A percentile compares a stretch with the other conserved stretches of the same genome.
phyloP scores from a whole-genome alignment of 2,113 vertebrate genomes.

The Halichoerus grypus region DNA sequence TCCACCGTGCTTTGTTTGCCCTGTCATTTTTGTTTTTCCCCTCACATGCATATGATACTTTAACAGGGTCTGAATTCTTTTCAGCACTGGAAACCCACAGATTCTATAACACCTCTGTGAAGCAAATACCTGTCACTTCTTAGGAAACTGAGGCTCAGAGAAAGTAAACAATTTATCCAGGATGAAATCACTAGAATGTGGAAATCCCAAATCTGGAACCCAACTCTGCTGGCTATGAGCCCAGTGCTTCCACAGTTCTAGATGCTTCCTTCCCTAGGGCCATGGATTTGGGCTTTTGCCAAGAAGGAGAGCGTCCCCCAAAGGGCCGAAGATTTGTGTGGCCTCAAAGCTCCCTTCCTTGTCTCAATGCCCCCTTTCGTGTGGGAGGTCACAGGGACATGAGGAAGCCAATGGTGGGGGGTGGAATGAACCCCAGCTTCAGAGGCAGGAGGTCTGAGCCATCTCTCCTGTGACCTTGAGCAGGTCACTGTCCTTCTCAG shows the following conservation, averaged over 20 bases:
- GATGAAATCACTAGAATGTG: not conserved
- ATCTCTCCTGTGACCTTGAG: not conserved
- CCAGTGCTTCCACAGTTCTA: not conserved
- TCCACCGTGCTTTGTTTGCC: not conserved
- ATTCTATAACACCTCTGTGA: not conserved
- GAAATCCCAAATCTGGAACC: not conserved
- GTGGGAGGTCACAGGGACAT: not conserved
- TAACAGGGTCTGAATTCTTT: not conserved
- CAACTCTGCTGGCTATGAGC: not conserved
- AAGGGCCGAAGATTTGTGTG: not conserved
- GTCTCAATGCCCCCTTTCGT: not conserved
- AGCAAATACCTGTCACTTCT: not conserved
- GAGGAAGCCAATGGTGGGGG: not conserved
- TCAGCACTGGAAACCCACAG: not conserved
- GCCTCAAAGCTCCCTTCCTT: not conserved
- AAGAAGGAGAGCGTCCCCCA: not conserved
- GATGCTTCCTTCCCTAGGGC: not conserved
- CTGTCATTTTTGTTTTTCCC: not conserved
- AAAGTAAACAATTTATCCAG: not conserved
- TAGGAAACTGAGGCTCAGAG: slow-evolving; percentile 27
- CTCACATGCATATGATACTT: not conserved
- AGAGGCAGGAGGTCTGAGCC: not conserved
- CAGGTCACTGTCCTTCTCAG: not conserved
- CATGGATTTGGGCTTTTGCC: not conserved
- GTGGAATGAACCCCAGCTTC: not conserved